Conservation (phyloP, 2,797 vertebrate species). For the Neosilurus mollespiculum region DNA sequence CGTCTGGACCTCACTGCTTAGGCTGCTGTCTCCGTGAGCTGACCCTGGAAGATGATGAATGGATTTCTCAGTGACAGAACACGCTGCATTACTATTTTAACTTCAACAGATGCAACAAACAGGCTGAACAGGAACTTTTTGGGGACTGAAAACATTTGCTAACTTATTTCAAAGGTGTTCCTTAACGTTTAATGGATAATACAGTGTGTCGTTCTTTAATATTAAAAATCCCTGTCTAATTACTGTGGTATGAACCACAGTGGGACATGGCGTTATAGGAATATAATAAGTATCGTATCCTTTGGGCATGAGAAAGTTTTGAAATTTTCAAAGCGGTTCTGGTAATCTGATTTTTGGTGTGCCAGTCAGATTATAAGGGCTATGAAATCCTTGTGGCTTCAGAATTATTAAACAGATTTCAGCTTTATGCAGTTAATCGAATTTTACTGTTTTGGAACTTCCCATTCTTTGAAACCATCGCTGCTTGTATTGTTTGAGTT, state of each 20-base stretch:
- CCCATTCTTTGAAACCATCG: background rate
- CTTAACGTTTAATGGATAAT: background rate
- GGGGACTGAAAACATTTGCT: background rate
- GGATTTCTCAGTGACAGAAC: background rate
- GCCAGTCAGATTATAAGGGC: background rate
- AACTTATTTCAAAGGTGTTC: background rate
- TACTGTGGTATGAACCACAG: background rate
- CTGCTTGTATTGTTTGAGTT: slow-evolving; percentile 3
- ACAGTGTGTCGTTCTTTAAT: background rate
- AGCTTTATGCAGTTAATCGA: background rate
- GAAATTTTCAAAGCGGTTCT: background rate
- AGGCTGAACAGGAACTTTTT: background rate
- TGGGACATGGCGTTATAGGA: background rate
- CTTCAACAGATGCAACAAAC: background rate
- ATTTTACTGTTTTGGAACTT: background rate
- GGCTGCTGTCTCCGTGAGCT: too few species aligned
- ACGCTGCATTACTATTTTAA: background rate
- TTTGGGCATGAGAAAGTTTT: background rate
- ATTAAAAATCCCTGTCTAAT: background rate
- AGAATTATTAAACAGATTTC: background rate
- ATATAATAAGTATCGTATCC: background rate
- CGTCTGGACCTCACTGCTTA: too few species aligned
- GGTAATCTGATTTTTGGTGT: background rate
- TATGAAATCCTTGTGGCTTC: background rate
- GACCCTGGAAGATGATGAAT: too few species aligned